Evolutionary conservation across 2,888 invertebrate species (phyloP), one percentile per base, ranked within the genome.

Genomic region (Melinaea menophilus): DNA sequence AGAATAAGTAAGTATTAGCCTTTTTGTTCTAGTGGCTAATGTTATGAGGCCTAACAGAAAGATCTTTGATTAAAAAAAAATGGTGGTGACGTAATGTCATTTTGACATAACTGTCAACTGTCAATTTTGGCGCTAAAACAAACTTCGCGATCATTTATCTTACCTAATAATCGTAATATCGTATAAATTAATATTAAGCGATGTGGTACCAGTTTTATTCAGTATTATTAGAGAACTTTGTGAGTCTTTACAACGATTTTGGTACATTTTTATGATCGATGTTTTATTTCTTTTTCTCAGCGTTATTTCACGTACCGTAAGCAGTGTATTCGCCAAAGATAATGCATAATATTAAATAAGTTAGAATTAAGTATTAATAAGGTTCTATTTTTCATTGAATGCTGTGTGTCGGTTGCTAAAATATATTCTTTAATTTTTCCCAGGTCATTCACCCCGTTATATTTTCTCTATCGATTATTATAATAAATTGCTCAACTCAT

Each of bases 241-340:
- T 88, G 88, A 89, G 78, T 83, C 73, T 90, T 89, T 89, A 89
- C 90, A 89, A 89, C 88, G 89, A 89, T 66, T 77, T 86, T 84
- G 80, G 80, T 85, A 84, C 74, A 75, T 79, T 82, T 84, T 82
- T 74, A 73, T 69, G 71, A 72, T 76, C 75, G 69, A 72, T 71
- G 66, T 71, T 76, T 75, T 72, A 69, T 71, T 72, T 73, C 71
- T 73, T 72, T 74, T 77, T 77, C 73, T 74, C 75, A 75, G 51
- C 67, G 63, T 69, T 73, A 72, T 79, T 79, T 77, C 76, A 81
- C 72, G 84, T 87, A 86, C 86, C 82, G 75, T 84, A 79, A 85
- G 83, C 85, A 89, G 86, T 90, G 85, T 88, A 88, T 82, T 88
- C 88, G 89, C 90, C 90, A 90, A 90, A 90, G 90, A 90, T 90